These are phyloP conservation scores for Uropsilus gracilis DNA, from an alignment of 2,113 vertebrate genomes.

Conservation along the genomic window DNA sequence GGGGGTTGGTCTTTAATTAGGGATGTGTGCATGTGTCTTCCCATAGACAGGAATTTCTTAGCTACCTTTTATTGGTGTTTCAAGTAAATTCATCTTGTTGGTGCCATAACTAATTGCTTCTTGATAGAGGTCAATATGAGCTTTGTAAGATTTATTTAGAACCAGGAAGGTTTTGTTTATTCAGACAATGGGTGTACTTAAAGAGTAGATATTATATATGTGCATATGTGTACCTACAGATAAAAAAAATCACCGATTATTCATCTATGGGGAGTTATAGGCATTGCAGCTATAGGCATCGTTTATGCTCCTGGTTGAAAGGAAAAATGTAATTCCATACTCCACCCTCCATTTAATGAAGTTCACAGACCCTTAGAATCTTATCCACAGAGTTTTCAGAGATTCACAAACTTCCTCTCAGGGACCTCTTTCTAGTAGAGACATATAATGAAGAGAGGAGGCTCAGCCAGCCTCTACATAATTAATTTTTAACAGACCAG, in stretches of 20 bases:
- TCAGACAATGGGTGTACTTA: not conserved
- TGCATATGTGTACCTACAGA: too few species aligned
- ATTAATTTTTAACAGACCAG: constrained; percentile 57
- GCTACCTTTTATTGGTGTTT: not conserved
- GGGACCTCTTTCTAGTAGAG: constrained; percentile 27
- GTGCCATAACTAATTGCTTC: not conserved
- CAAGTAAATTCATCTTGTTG: not conserved
- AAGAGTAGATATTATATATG: not conserved
- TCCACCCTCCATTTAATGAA: not conserved
- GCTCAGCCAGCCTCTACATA: not conserved
- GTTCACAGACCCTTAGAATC: not conserved
- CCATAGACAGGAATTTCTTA: not conserved
- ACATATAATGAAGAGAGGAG: constrained; percentile 20
- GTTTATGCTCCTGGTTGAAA: not conserved
- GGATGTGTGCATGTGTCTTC: not conserved
- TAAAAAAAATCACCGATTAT: not conserved
- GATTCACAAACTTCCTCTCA: not conserved
- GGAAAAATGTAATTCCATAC: not conserved
- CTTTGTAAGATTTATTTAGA: constrained; percentile 11
- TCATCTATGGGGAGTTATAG: not conserved
- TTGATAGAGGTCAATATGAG: not conserved
- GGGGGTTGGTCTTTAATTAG: not conserved
- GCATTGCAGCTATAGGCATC: not conserved
- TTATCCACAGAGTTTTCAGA: not conserved
- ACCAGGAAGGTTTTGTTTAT: not conserved